Base-by-base conservation (phyloP, 1,140 invertebrate genomes). In the Zaprionus davidi region DNA sequence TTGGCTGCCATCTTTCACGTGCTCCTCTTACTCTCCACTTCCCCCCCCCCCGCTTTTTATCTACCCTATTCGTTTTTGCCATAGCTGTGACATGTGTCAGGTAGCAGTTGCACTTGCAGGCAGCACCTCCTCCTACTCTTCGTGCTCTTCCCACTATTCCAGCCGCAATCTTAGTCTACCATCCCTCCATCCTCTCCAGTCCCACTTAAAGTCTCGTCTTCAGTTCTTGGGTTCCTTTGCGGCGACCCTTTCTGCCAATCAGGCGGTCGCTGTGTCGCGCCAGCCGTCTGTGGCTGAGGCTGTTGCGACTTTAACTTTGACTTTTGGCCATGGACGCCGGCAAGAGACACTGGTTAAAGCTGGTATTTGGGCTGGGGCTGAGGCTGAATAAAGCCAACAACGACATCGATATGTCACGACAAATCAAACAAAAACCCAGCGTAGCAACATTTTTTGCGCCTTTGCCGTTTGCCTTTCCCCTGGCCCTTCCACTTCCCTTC, bases 381-480 rank as follows among this genome's bases (percentile, higher is more conserved):
- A 15, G 13, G 7, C 66, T 2, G 26, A 26, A 36, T 24, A 67
- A 59, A 24, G 55, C 63, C 41, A 72, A 59, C 64, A 79, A 79
- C 66, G 79, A 60, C 82, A 66, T 24, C 71, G 65, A 81, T 67
- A 81, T 64, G 76, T 79, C 82, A 68, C 59, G 49, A 53, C 82
- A 69, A 80, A 69, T 81, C 81, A 81, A 85, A 81, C 78, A 81
- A 68, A 77, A 68, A 46, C 53, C 12, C 41, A 59, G 58, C 44
- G 62, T 62, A 41, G 49, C 76, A 56, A 57, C 26, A 46, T 57
- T 56, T 57, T 57, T 67, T 28, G 20, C 15, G n/a, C 55, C 24
- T 63, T 24, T 17, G 41, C n/a, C 44, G 7, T 36, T 26, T 53
- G 22, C 2, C 36, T 53, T 53, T 17, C 11, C 2, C 22, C 53